Base-by-base conservation (phyloP, 1,140 invertebrate genomes). In the Pseudomyrmex dendroicus region DNA sequence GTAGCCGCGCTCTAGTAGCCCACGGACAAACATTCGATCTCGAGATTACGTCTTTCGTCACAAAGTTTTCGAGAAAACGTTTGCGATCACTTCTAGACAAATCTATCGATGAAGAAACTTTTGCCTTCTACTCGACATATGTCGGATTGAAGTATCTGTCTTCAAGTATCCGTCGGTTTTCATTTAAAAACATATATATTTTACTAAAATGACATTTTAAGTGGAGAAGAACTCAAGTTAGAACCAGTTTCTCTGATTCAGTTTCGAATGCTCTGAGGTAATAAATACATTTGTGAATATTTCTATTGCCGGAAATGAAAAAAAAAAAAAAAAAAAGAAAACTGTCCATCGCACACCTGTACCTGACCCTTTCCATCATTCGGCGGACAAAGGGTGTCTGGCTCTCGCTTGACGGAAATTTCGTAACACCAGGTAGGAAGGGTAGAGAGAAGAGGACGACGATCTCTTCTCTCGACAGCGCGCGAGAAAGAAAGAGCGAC, bases 401-500 rank as follows among this genome's bases (percentile, higher is more conserved):
- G 82, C 82, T 87, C 82, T 86, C 73, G 57, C 59, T 84, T 85
- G 76, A 76, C 82, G 82, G 35, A 87, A 84, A 89, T 92, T 92
- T 92, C 89, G 89, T 92, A 92, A 91, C 83, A 83, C 63, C 82
- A 66, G 84, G 78, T 66, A 82, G 59, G 17, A 22, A 54, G 48
- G 35, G 57, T 46, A 50, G 35, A 67, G 22, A 35, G 77, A 82
- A 9, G 17, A 0, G 46, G 20, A 61, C 80, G 10, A 35, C 35
- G 35, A 35, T 35, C 35, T 35, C 35, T 35, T 35, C 35, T 35
- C 5, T 35, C 35, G 15, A 46, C 52, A 66, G 63, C 20, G 46
- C 15, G 61, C 78, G 74, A 44, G 67, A 76, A 74, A 54, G 73
- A 64, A 52, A 64, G 83, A 59, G 35, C n/a, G 64, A 17, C 54